Evolutionary conservation across 2,113 vertebrate species (phyloP).

Genomic region (Ellobius talpinus): DNA sequence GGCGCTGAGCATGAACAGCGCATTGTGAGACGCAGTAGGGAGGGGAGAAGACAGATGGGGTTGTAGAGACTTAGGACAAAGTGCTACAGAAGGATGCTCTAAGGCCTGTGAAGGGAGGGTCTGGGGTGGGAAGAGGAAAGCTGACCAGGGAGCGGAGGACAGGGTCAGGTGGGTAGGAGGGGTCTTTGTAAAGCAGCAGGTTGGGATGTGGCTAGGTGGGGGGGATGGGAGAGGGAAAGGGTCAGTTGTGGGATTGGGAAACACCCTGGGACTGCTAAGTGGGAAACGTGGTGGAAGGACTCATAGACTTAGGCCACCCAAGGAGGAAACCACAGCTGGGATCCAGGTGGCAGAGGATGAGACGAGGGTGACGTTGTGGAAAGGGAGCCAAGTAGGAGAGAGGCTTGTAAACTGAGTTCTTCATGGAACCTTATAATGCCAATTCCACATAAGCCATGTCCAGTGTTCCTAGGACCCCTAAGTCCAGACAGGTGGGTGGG

Average conservation of each 20-base stretch:
- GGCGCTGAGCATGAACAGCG: neutral
- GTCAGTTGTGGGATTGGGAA: neutral
- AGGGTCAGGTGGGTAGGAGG: neutral
- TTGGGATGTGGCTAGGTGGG: accelerated
- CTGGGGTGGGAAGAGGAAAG: neutral
- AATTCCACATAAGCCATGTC: neutral
- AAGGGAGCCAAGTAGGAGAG: neutral
- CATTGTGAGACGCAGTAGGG: accelerated
- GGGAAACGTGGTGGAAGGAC: neutral
- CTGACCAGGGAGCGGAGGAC: neutral
- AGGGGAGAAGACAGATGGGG: too few relatives aligned
- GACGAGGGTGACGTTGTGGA: neutral
- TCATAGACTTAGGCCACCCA: neutral
- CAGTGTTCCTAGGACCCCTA: neutral
- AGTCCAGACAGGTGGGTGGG: neutral
- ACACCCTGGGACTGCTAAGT: neutral
- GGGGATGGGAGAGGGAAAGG: neutral
- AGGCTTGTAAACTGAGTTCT: neutral
- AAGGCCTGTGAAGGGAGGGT: neutral
- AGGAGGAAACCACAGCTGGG: neutral
- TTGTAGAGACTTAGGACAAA: neutral
- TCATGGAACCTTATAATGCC: neutral
- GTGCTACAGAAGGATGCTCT: neutral
- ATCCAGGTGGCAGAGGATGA: neutral
- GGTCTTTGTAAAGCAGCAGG: neutral